Conservation (phyloP, 2,888 invertebrate species). For the Shargacucullia verbasci region DNA sequence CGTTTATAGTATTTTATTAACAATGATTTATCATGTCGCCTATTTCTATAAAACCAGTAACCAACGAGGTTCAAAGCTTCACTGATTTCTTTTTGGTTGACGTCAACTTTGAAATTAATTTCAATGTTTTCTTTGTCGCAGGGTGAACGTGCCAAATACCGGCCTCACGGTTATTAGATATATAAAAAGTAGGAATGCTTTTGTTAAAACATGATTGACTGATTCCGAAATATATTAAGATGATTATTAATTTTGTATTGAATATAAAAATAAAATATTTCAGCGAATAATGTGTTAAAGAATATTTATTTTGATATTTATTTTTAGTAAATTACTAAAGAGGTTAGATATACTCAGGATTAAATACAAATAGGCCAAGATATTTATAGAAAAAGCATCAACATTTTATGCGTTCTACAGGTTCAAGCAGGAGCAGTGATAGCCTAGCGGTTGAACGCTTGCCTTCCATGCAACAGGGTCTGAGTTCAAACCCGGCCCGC, state of each 20-base stretch:
- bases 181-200: constrained; percentile 9
- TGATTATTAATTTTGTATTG: constrained; percentile 5
- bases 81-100: background rate
- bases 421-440: too few species aligned
- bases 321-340: too few species aligned
- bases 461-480: too few species aligned
- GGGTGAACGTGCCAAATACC: constrained; percentile 18
- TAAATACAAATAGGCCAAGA: too few species aligned
- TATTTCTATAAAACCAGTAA: background rate
- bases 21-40: too few species aligned
- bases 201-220: constrained; percentile 22
- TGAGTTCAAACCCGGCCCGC: too few species aligned
- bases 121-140: constrained; percentile 17
- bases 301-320: background rate
- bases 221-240: constrained; percentile 9
- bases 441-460: too few species aligned
- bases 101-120: constrained; percentile 16
- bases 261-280: background rate
- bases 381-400: too few species aligned
- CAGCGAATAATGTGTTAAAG: background rate
- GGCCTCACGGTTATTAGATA: background rate
- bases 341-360: too few species aligned
- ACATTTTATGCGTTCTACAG: too few species aligned
- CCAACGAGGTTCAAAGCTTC: background rate
- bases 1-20: too few species aligned